These are phyloP conservation scores for Agrotis segetum DNA, from an alignment of 2,888 invertebrate species.

Conservation along the genomic window DNA sequence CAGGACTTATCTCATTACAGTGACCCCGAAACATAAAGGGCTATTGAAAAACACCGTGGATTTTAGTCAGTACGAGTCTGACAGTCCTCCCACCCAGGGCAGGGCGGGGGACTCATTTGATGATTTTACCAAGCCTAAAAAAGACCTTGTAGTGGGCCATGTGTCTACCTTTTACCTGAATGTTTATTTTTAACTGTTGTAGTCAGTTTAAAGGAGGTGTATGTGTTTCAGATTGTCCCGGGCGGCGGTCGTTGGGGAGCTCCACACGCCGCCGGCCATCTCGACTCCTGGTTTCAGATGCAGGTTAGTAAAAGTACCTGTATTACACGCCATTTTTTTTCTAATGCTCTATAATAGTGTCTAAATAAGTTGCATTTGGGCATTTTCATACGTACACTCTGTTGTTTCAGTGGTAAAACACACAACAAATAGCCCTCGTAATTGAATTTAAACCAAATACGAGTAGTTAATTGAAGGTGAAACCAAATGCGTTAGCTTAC, in stretches of 20 bases:
- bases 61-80: too few species aligned
- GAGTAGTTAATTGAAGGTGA: too few species aligned
- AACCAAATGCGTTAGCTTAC: too few species aligned
- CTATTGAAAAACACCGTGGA: too few species aligned
- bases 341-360: neutral
- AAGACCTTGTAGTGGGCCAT: neutral
- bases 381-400: neutral
- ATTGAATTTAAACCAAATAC: neutral
- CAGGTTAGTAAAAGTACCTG: constrained; percentile 77
- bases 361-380: neutral
- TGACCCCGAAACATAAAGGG: too few species aligned
- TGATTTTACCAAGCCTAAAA: too few species aligned
- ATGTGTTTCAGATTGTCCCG: constrained; percentile 86
- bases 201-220: constrained; percentile 5
- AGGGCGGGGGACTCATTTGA: too few species aligned
- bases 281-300: constrained; percentile 90
- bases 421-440: neutral
- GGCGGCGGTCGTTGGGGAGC: constrained; percentile 88
- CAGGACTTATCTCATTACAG: too few species aligned
- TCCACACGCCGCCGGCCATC: constrained; percentile 83
- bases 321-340: neutral
- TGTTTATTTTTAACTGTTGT: neutral
- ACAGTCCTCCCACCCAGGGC: too few species aligned
- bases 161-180: neutral
- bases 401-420: neutral